Percentiles rank a stretch among this genome's conserved stretches.
phyloP scores from a whole-genome alignment of 37 sponge, comb jelly and placozoan species.

The Agelas oroides region DNA sequence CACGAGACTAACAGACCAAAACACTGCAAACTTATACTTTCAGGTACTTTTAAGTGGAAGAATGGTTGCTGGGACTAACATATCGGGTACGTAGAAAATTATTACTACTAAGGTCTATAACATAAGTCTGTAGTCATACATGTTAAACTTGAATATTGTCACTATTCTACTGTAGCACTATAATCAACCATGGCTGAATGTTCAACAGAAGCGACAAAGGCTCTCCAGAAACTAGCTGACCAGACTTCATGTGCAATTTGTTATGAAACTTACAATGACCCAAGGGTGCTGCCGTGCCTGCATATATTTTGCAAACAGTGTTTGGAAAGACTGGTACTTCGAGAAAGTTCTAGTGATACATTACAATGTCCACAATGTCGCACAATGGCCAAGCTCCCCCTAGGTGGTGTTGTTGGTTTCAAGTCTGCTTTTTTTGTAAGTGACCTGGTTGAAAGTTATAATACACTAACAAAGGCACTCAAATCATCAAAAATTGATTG shows the following conservation, averaged over 20 bases:
- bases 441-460: constrained; percentile 5
- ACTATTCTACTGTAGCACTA: background rate
- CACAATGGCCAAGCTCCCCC: too few relatives aligned
- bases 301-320: constrained; percentile 21
- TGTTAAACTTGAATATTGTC: too few relatives aligned
- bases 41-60: too few relatives aligned
- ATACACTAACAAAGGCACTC: background rate
- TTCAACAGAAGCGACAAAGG: background rate
- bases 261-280: background rate
- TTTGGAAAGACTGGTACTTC: background rate
- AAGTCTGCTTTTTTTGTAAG: constrained; percentile 1
- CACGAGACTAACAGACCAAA: too few relatives aligned
- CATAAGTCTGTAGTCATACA: too few relatives aligned
- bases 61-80: too few relatives aligned
- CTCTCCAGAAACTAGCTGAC: constrained; percentile 14
- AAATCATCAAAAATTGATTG: background rate
- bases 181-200: too few relatives aligned
- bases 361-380: background rate
- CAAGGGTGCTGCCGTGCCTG: constrained; percentile 26
- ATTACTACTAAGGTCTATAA: too few relatives aligned
- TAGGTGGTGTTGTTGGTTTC: background rate
- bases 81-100: too few relatives aligned
- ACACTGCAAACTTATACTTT: too few relatives aligned
- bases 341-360: background rate
- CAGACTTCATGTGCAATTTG: constrained; percentile 30